Percentiles rank a stretch among this genome's conserved stretches.
Evolutionary conservation across 2,888 invertebrate species (phyloP).

Genomic region (Caenorhabditis macrosperma): DNA sequence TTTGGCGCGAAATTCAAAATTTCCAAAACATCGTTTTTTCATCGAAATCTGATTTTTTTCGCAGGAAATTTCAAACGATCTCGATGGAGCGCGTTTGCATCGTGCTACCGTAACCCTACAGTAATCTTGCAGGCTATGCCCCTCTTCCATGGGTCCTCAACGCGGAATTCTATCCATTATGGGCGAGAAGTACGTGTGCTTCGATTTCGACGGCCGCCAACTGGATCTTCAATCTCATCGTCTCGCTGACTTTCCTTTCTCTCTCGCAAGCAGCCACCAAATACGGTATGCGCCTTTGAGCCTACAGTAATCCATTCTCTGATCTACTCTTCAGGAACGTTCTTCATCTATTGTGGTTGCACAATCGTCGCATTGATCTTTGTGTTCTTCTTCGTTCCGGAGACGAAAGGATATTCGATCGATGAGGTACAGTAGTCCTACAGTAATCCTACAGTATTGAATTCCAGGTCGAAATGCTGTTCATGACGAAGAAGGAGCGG

Average conservation of each 20-base stretch:
- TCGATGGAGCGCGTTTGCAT: no score
- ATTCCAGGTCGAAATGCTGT: constrained; percentile 74
- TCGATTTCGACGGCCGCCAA: constrained; percentile 79
- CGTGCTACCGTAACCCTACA: not conserved
- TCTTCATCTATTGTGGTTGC: constrained; percentile 83
- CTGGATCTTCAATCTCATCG: constrained; percentile 83
- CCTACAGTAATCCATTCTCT: not conserved
- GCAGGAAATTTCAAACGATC: not conserved
- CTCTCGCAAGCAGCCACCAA: constrained; percentile 74
- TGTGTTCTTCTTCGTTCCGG: constrained; percentile 82
- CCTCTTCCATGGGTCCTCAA: constrained; percentile 84
- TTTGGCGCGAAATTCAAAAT: no score
- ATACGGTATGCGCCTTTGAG: constrained; percentile 65
- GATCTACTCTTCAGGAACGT: constrained; percentile 81
- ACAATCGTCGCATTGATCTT: constrained; percentile 82
- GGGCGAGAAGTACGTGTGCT: constrained; percentile 82
- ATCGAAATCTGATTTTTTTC: no score
- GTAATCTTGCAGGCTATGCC: constrained; percentile 81
- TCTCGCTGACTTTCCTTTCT: constrained; percentile 82
- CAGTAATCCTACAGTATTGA: not conserved
- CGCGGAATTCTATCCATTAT: constrained; percentile 83
- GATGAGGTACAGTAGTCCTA: constrained; percentile 81
- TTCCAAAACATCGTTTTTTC: no score
- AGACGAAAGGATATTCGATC: constrained; percentile 83
- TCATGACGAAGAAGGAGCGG: constrained; percentile 74